A percentile compares a stretch with the other conserved stretches of the same genome.
phyloP scores from a whole-genome alignment of 2,888 invertebrate genomes.

The Lasioglossum lativentre region DNA sequence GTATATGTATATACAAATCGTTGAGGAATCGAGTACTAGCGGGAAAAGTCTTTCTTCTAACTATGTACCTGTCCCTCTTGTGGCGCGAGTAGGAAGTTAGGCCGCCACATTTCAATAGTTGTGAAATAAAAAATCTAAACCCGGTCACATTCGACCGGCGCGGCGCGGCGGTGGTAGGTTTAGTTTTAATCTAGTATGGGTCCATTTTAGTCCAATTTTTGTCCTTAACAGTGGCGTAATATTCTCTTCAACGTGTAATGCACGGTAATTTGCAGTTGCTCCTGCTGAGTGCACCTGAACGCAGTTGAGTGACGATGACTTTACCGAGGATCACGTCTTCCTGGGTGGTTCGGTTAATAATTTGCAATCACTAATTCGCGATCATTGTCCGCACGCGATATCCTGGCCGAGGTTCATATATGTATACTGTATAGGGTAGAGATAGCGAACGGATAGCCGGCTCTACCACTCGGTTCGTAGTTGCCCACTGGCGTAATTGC shows the following conservation, averaged over 20 bases:
- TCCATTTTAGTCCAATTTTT: no score
- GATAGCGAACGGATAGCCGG: slow-evolving; percentile 48
- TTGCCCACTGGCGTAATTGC: slow-evolving; percentile 61
- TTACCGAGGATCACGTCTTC: slow-evolving; percentile 54
- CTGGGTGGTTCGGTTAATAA: slow-evolving; percentile 68
- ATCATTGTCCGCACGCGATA: slow-evolving; percentile 75
- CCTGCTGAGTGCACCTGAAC: not conserved
- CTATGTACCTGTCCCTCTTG: no score
- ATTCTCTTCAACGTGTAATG: not conserved
- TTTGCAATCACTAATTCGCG: slow-evolving; percentile 69
- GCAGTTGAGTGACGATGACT: slow-evolving; percentile 54
- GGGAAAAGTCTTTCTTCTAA: no score
- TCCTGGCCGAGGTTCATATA: slow-evolving; percentile 42
- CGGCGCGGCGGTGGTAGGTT: no score
- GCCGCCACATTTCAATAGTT: no score
- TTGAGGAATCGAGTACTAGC: no score
- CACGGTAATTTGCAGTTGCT: not conserved
- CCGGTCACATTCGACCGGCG: no score
- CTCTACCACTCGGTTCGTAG: slow-evolving; percentile 51
- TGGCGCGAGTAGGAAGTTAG: no score
- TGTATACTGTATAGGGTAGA: slow-evolving; percentile 31
- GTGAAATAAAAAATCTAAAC: no score
- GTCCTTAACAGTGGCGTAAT: no score
- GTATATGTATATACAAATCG: no score
- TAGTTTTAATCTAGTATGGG: no score